Evolutionary conservation across 2,797 vertebrate species (phyloP), one percentile per base, ranked within the genome.

Genomic region (Tapera naevia): DNA sequence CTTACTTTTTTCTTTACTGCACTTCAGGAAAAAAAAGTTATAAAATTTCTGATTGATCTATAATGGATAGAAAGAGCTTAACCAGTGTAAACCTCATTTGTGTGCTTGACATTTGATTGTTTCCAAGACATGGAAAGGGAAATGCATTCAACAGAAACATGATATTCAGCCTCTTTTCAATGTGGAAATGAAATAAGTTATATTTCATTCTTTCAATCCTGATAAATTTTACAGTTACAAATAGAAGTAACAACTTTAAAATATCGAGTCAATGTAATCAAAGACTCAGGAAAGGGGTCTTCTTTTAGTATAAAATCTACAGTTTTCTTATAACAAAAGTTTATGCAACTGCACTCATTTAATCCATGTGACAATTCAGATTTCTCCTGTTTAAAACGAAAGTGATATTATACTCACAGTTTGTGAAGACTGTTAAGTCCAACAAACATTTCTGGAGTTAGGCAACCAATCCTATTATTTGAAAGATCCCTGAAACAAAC

Each of bases 401-500:
- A 45, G 16, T 35, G 5, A 17, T 41, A 32, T 48, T 53, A 83
- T 97, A 98, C 99, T 99, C 97, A 99, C 99, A 99, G 94, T 98
- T 99, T 99, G 57, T 98, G 98, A 92, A 99, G 98, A 93, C 92
- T 98, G 94, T 96, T 97, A 95, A 99, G 98, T 97, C 98, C 98
- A 32, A 97, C 88, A 96, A 99, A 99, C 98, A 99, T 99, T 96
- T 98, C 98, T 83, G 98, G 96, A 79, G 98, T 98, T 84, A 99
- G 97, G 92, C 99, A 99, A 93, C 99, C 99, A 96, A 99, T 99
- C 97, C 99, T 98, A 95, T 99, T 99, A 97, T 98, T 98, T 78
- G 99, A 99, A 85, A 99, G 98, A 97, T 99, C 98, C 89, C 99
- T 99, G 85, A 43, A 97, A 97, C 50, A 93, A 97, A 33, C 0